These are phyloP conservation scores for Pangasius sanitwongsei DNA, from an alignment of 2,797 vertebrate species.

Conservation along the genomic window DNA sequence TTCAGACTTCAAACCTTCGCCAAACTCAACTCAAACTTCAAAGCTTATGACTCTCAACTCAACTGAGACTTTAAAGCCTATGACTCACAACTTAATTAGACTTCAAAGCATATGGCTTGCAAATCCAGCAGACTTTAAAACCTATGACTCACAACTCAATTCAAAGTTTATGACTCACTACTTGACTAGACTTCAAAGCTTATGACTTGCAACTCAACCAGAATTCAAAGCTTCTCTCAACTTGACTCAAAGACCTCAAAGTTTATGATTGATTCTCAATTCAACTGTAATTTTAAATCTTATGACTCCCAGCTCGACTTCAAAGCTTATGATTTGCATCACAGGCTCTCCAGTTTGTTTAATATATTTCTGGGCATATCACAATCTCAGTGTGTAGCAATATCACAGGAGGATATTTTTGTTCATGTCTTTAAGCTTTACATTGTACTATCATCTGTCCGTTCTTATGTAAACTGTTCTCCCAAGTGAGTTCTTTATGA, in stretches of 20 bases:
- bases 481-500: constrained; percentile 11
- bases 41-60: not conserved
- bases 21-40: not conserved
- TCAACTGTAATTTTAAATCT: not conserved
- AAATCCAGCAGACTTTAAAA: not conserved
- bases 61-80: not conserved
- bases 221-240: not conserved
- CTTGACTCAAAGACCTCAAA: not conserved
- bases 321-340: not conserved
- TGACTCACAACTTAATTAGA: not conserved
- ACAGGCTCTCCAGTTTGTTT: not conserved
- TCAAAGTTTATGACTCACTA: not conserved
- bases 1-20: not conserved
- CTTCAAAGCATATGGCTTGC: not conserved
- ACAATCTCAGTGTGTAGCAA: not conserved
- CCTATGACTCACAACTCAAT: not conserved
- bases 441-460: not conserved
- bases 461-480: constrained; percentile 22
- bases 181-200: not conserved
- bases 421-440: not conserved
- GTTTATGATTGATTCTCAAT: not conserved
- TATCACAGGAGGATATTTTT: not conserved
- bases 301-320: not conserved
- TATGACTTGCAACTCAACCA: not conserved
- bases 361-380: not conserved